Base-by-base conservation (phyloP, 2,888 invertebrate species). In the Torymus aiolomorphi region DNA sequence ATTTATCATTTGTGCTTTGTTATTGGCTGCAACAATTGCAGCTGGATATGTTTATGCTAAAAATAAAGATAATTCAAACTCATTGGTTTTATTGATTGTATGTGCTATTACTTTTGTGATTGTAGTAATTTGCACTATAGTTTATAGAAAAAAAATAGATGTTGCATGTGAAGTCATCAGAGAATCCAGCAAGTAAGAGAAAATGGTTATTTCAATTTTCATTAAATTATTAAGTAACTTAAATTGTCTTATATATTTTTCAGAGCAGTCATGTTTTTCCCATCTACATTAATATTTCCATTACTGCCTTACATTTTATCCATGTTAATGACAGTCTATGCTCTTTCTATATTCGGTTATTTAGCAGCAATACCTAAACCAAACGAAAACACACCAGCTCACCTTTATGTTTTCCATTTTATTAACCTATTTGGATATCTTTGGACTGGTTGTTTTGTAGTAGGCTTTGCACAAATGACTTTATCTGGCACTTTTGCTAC, bases 141-240 rank as follows among this genome's bases (percentile, higher is more conserved):
- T 97, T 88, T 92, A 98, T 76, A 92, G 98, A 76, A 95, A 94
- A 81, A 92, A 98, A 74, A 97, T 99, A 79, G 90, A 92, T 1
- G 94, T 98, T 82, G 98, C 98, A 2, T 96, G 98, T 81, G 96
- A 97, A 1, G 92, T 99, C n/a, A 97, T 98, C 82, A 94, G 95
- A 84, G 98, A 98, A 91, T 97, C 97, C 66, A 96, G 96, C 94
- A 95, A 94, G 95, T 95, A 89, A 92, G 94, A 42, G 52, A n/a
- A 14, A 18, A 24, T 24, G 24, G 2, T 57, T 14, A 63, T 10
- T 31, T 14, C 24, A 18, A 12, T n/a, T 63, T 65, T 2, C n/a
- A 16, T 49, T 13, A 31, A 57, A 56, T 18, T 4, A 24, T 1
- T 12, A 59, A 54, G 62, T 65, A 65, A n/a, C 8, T 54, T n/a